Evolutionary conservation across 1,140 invertebrate species (phyloP), one percentile per base, ranked within the genome.

Genomic region (Cotesia typhae): DNA sequence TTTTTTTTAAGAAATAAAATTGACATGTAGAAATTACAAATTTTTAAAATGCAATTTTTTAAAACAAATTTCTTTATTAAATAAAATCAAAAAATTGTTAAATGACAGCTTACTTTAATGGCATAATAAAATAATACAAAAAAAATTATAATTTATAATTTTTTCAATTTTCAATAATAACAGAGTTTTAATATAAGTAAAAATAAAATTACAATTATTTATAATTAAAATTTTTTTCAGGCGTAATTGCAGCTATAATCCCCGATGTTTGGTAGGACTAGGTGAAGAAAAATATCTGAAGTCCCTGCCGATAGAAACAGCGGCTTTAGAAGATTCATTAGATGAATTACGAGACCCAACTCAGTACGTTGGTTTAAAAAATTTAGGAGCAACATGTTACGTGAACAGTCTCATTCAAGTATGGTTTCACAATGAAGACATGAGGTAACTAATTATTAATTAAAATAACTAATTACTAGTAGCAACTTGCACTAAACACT

Each of bases 371-470:
- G 92, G 92, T 12, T 82, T 93, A 60, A 90, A 90, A 82, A 93
- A 93, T 87, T 83, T 93, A 66, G 92, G 92, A 55, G 91, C 91
- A 14, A 93, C 92, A 7, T 93, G 92, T 83, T 93, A 93, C 80
- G 90, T 93, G 5, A 93, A 93, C 82, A 91, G 91, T 77, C 88
- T 92, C 72, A 87, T 93, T 52, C 92, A 93, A 85, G 85, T 93
- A 35, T 93, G 92, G 92, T 93, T 91, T 84, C 92, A 93, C 76
- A 93, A 92, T 81, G 87, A 89, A 75, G 85, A 86, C 47, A 90
- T 93, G 78, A 89, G 90, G 88, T 89, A 76, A 73, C 36, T 28
- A 28, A 28, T 28, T 28, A 28, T 28, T 28, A 28, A 28, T 28
- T 2, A 28, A 28, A 28, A 28, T 28, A 28, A 28, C 1, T 2